phyloP scores from a whole-genome alignment of 2,113 vertebrate species.

The Hyla sarda region DNA sequence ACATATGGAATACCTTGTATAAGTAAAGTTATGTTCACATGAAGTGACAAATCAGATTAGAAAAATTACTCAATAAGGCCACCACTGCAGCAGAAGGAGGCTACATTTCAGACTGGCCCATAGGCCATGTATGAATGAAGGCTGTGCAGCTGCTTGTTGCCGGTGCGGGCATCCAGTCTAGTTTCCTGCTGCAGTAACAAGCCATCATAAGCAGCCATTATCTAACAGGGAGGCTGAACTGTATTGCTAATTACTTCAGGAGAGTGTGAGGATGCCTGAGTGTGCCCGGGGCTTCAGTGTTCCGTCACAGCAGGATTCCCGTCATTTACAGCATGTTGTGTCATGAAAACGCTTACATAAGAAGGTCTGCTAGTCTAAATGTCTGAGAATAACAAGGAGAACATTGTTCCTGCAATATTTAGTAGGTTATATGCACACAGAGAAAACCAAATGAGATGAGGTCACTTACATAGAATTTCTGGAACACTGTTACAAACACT shows the following conservation, averaged over 20 bases:
- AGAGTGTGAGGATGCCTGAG: not conserved
- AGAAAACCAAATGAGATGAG: not conserved
- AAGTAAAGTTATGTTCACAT: no score
- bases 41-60: no score
- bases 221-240: not conserved
- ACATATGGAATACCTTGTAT: no score
- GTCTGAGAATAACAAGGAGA: not conserved
- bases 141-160: not conserved
- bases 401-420: slow-evolving; percentile 7
- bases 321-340: slow-evolving; percentile 17
- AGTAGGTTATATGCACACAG: not conserved
- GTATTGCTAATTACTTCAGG: not conserved
- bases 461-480: not conserved
- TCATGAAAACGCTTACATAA: slow-evolving; percentile 11
- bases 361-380: not conserved
- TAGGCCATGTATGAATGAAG: no score
- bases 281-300: not conserved
- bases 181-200: not conserved
- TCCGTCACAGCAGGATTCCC: not conserved
- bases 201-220: not conserved
- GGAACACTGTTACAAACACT: not conserved
- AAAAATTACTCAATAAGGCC: no score
- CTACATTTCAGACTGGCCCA: no score
- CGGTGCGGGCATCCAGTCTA: not conserved
- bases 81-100: no score